Conservation (phyloP, 2,888 invertebrate species). For the Sinhomidia bicolor region DNA sequence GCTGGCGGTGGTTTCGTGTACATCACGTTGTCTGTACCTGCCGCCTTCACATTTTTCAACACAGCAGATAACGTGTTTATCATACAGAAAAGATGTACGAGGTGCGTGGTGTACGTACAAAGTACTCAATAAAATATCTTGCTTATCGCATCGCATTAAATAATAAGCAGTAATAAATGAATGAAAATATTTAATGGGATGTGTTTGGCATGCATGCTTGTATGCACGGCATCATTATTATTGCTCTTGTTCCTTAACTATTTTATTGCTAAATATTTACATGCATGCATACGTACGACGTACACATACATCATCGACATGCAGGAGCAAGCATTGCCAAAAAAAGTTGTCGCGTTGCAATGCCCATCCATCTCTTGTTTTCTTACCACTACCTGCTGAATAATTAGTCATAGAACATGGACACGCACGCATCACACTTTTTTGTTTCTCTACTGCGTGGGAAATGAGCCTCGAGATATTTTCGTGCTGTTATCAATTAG, state of each 20-base stretch:
- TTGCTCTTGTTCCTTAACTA: constrained; percentile 24
- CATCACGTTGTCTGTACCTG: constrained; percentile 8
- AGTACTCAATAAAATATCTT: neutral
- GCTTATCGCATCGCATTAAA: constrained; percentile 24
- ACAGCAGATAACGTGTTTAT: neutral
- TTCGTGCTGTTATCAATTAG: neutral
- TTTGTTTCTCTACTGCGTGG: neutral
- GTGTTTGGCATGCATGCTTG: neutral
- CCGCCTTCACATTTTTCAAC: constrained; percentile 12
- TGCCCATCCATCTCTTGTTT: neutral
- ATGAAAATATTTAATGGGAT: neutral
- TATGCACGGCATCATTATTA: constrained; percentile 9
- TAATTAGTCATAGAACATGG: constrained; percentile 8
- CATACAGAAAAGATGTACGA: neutral
- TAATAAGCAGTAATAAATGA: neutral
- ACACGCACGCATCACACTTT: constrained; percentile 1
- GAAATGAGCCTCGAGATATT: constrained; percentile 31
- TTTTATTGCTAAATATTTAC: neutral
- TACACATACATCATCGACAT: neutral
- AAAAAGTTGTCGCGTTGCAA: neutral
- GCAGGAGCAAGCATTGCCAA: neutral
- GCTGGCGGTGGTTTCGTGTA: neutral
- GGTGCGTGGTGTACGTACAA: neutral
- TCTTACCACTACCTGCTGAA: neutral
- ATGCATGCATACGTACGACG: neutral